phyloP scores from a whole-genome alignment of 2,113 vertebrate species.

The Bothrops jararaca region DNA sequence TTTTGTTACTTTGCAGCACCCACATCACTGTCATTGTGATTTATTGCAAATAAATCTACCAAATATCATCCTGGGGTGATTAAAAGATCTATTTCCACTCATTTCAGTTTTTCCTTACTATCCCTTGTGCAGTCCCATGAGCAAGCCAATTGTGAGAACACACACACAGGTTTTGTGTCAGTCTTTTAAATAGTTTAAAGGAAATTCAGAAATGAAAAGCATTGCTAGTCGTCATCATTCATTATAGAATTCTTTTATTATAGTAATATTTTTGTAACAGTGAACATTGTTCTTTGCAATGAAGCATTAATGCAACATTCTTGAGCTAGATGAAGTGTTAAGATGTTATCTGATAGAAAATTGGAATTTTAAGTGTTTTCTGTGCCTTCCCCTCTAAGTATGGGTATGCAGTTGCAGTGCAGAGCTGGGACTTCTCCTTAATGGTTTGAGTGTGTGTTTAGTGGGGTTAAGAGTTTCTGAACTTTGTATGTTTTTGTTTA shows the following conservation, averaged over 20 bases:
- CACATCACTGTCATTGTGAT: neutral
- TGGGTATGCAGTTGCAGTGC: neutral
- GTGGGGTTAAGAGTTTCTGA: neutral
- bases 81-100: neutral
- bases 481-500: neutral
- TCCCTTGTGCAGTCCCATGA: neutral
- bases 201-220: neutral
- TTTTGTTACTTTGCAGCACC: neutral
- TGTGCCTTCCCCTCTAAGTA: neutral
- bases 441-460: neutral
- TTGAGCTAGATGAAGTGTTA: neutral
- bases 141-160: neutral
- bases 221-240: neutral
- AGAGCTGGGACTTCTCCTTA: neutral
- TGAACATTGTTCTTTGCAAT: neutral
- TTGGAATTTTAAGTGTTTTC: neutral
- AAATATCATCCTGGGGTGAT: neutral
- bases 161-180: neutral
- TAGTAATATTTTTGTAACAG: neutral
- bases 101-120: neutral
- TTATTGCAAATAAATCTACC: neutral
- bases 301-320: neutral
- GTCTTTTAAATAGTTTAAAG: neutral
- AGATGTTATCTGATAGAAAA: neutral
- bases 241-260: neutral